Conservation (phyloP, 2,888 invertebrate species). For the Chromoteleia sp. region DNA sequence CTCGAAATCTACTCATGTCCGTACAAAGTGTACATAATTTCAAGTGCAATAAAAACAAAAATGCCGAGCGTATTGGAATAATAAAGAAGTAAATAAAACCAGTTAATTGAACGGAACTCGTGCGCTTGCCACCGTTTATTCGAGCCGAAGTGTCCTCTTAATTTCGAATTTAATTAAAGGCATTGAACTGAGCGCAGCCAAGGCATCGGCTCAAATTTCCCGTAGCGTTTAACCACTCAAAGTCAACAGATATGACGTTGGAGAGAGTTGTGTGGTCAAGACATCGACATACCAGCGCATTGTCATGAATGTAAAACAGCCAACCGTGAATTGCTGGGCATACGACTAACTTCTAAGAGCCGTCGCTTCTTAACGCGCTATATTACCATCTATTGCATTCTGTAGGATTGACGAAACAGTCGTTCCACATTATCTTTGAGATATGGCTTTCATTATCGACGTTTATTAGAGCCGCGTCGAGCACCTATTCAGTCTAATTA, state of each 20-base stretch:
- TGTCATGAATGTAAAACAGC: constrained; percentile 64
- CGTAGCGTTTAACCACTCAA: constrained; percentile 42
- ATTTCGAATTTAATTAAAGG: constrained; percentile 55
- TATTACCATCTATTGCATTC: constrained; percentile 46
- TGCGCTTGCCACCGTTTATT: background rate
- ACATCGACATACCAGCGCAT: constrained; percentile 41
- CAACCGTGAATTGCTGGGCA: constrained; percentile 21
- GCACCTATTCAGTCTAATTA: constrained; percentile 34
- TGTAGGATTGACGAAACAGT: constrained; percentile 54
- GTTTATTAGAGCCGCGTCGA: constrained; percentile 37
- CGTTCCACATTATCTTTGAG: constrained; percentile 30
- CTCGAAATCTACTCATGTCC: no score
- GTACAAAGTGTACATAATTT: no score
- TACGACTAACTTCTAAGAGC: constrained; percentile 32
- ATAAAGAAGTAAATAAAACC: constrained; percentile 4
- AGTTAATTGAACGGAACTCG: background rate
- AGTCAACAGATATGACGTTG: constrained; percentile 55
- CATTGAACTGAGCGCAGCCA: constrained; percentile 18
- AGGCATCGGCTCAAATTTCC: constrained; percentile 43
- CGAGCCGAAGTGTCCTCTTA: constrained; percentile 2
- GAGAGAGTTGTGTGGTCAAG: constrained; percentile 50
- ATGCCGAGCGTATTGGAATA: no score
- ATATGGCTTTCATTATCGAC: constrained; percentile 55
- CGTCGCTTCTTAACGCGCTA: constrained; percentile 26
- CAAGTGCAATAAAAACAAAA: no score